Evolutionary conservation across 1,140 invertebrate species (phyloP).

Genomic region (Heliothis virescens): DNA sequence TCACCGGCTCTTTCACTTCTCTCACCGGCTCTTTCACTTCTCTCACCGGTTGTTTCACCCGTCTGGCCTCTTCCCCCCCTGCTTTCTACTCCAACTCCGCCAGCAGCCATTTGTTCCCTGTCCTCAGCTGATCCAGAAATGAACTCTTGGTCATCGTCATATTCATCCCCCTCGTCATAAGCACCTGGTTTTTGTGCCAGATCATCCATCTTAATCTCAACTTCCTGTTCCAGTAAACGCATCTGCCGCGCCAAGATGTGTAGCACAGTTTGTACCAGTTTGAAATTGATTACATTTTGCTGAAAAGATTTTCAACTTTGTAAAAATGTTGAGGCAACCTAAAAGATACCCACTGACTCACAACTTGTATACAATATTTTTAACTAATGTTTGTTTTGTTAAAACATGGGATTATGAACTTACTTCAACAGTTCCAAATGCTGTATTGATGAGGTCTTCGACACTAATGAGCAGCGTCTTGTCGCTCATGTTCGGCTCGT

Average conservation of each 20-base stretch:
- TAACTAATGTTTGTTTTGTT: no score
- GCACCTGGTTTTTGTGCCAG: neutral
- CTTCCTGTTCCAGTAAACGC: constrained; percentile 71
- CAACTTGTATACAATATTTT: no score
- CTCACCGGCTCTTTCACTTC: no score
- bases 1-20: no score
- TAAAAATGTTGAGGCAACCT: neutral
- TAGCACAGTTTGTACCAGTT: constrained; percentile 71
- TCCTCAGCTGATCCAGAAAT: constrained; percentile 1
- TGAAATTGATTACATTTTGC: constrained; percentile 73
- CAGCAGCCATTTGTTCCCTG: neutral
- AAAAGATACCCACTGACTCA: neutral
- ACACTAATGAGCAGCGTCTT: constrained; percentile 68
- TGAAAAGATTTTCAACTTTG: constrained; percentile 46
- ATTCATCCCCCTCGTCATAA: neutral
- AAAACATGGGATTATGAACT: constrained; percentile 42
- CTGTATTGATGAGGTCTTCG: constrained; percentile 74
- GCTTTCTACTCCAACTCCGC: neutral
- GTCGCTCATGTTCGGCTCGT: constrained; percentile 75
- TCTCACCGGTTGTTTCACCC: no score
- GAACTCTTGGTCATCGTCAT: neutral
- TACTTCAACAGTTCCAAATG: constrained; percentile 68
- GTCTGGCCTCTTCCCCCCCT: constrained; percentile 21
- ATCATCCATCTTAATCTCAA: constrained; percentile 65
- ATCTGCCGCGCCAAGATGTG: constrained; percentile 74